These are phyloP conservation scores for Colinus virginianus DNA, from an alignment of 2,113 vertebrate species.

Conservation along the genomic window DNA sequence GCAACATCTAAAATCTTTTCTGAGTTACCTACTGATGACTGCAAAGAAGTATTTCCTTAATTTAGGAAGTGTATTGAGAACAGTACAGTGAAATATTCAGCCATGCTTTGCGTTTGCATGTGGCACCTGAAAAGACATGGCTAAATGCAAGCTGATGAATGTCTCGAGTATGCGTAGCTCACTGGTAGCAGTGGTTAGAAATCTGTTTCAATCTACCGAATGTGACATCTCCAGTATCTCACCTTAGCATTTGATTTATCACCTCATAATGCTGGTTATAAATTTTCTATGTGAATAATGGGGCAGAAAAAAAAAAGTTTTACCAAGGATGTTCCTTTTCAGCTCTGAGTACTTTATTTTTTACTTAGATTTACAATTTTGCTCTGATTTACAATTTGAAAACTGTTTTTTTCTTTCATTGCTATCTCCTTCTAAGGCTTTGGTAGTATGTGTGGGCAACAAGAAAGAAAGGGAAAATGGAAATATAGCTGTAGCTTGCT, in stretches of 20 bases:
- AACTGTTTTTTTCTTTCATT: background rate
- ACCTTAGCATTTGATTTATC: background rate
- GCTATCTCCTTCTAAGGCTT: background rate
- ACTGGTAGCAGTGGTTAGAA: background rate
- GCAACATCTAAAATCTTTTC: background rate
- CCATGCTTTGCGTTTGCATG: background rate
- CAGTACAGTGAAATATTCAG: background rate
- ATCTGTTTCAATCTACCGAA: background rate
- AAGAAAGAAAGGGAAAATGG: background rate
- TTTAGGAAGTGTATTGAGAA: background rate
- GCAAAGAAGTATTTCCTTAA: background rate
- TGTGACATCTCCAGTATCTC: background rate
- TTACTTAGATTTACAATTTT: background rate
- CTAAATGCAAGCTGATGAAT: background rate
- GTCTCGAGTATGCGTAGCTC: background rate
- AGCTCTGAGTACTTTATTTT: background rate
- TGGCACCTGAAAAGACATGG: background rate
- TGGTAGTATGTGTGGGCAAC: rapidly evolving
- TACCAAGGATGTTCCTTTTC: background rate
- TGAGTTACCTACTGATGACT: background rate
- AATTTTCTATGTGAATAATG: background rate
- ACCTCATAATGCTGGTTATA: background rate
- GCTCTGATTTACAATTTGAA: background rate
- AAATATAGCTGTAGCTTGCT: background rate
- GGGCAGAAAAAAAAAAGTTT: background rate